These are phyloP conservation scores for Brachionus rubens DNA, from an alignment of 1,140 invertebrate species.

Conservation along the genomic window DNA sequence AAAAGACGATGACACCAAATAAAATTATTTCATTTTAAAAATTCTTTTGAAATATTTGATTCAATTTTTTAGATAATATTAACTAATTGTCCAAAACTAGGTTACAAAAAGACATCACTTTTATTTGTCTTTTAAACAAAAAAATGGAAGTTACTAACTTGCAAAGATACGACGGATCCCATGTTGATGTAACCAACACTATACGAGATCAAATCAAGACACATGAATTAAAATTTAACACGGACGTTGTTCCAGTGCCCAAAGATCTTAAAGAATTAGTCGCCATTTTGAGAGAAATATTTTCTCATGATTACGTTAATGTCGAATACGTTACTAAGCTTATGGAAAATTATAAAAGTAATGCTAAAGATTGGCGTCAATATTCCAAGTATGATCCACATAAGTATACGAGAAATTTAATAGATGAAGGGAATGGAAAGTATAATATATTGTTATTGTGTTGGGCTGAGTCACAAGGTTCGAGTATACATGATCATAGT, in stretches of 20 bases:
- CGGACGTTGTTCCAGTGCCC: constrained; percentile 46
- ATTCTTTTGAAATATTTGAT: background rate
- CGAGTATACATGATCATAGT: constrained; percentile 91
- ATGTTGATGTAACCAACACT: background rate
- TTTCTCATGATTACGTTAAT: constrained; percentile 74
- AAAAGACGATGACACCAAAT: constrained; percentile 12
- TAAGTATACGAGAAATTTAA: constrained; percentile 89
- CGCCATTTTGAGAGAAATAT: constrained; percentile 70
- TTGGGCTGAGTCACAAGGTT: constrained; percentile 91
- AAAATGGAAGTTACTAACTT: constrained; percentile 34
- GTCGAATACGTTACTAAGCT: constrained; percentile 80
- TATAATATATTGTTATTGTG: constrained; percentile 96
- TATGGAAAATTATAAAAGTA: constrained; percentile 80
- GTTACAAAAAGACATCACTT: background rate
- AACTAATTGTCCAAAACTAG: constrained; percentile 6
- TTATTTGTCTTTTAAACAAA: background rate
- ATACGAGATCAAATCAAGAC: background rate
- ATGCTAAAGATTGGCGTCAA: constrained; percentile 83
- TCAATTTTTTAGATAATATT: constrained; percentile 10
- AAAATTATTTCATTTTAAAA: background rate
- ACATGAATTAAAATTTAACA: constrained; percentile 22
- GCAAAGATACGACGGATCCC: background rate
- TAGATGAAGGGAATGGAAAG: constrained; percentile 89
- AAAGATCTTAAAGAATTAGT: constrained; percentile 70
- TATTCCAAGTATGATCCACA: constrained; percentile 90